Percentiles rank a stretch among this genome's conserved stretches.
Conservation (phyloP, 2,888 invertebrate species). For the Brachypalpus laphriformis region DNA sequence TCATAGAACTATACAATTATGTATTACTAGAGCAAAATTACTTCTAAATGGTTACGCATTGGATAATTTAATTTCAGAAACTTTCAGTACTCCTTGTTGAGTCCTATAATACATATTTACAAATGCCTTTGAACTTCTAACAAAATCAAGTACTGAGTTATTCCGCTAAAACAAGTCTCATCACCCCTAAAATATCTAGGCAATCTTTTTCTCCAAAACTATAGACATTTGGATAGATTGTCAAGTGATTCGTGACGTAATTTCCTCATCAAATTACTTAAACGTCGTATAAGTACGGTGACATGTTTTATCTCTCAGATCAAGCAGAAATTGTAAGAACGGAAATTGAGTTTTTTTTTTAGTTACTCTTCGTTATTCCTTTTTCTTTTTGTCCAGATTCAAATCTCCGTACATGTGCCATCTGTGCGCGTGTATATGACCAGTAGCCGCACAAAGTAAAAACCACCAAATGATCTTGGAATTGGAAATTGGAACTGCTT, state of each 20-base stretch:
- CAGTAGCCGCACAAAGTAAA: constrained; percentile 56
- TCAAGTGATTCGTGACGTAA: constrained; percentile 23
- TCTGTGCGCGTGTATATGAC: constrained; percentile 54
- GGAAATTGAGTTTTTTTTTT: constrained; percentile 37
- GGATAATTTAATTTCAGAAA: too few relatives aligned
- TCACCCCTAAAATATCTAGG: not conserved
- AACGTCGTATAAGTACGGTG: not conserved
- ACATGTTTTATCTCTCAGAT: not conserved
- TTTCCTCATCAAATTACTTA: constrained; percentile 31
- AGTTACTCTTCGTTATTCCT: not conserved
- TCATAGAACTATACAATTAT: too few relatives aligned
- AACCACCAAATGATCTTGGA: constrained; percentile 73
- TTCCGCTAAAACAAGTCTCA: not conserved
- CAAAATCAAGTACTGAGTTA: not conserved
- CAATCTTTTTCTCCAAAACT: not conserved
- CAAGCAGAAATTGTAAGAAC: constrained; percentile 13
- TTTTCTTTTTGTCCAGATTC: not conserved
- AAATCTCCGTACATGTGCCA: constrained; percentile 27
- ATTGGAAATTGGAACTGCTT: constrained; percentile 65
- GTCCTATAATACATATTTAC: too few relatives aligned
- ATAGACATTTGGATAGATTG: not conserved
- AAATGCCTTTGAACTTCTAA: not conserved
- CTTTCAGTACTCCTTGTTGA: too few relatives aligned
- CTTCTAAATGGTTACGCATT: too few relatives aligned
- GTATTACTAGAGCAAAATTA: too few relatives aligned